Conservation (phyloP, 2,888 invertebrate genomes). For the Drosophila meridionalis region DNA sequence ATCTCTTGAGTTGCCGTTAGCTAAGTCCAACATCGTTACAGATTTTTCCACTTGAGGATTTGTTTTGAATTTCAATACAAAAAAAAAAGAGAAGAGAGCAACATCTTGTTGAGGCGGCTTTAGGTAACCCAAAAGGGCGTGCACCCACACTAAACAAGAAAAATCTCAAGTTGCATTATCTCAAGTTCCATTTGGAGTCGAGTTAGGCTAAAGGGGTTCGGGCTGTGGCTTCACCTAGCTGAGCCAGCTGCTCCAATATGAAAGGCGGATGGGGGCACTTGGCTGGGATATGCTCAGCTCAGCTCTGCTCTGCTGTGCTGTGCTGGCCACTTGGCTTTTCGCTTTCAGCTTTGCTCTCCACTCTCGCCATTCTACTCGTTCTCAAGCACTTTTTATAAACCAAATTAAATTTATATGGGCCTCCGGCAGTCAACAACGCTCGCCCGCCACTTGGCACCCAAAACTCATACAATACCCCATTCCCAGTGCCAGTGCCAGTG, state of each 20-base stretch:
- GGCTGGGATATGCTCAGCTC: slow-evolving; percentile 25
- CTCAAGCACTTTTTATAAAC: slow-evolving; percentile 77
- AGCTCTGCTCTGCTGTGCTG: slow-evolving; percentile 24
- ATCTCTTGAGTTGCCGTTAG: slow-evolving; percentile 25
- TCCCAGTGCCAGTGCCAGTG: not conserved
- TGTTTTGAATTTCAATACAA: slow-evolving; percentile 62
- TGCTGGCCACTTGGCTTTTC: slow-evolving; percentile 60
- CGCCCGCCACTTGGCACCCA: slow-evolving; percentile 12
- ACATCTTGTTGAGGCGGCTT: slow-evolving; percentile 22
- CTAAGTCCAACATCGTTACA: slow-evolving; percentile 46
- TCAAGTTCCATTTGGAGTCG: slow-evolving; percentile 58
- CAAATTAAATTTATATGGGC: slow-evolving; percentile 74
- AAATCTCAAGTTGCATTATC: slow-evolving; percentile 64
- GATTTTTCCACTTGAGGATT: slow-evolving; percentile 54
- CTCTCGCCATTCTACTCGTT: slow-evolving; percentile 36
- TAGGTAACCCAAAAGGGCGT: slow-evolving; percentile 26
- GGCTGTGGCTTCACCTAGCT: slow-evolving; percentile 8
- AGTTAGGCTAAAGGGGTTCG: slow-evolving; percentile 47
- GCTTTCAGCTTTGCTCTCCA: slow-evolving; percentile 22
- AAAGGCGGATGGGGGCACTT: slow-evolving; percentile 14
- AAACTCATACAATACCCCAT: slow-evolving; percentile 13
- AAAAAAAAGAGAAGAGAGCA: not conserved
- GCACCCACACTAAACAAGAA: slow-evolving; percentile 42
- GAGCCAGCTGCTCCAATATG: not conserved
- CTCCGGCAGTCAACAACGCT: slow-evolving; percentile 21